Conservation (phyloP, 2,797 vertebrate genomes). For the Lemur catta region DNA sequence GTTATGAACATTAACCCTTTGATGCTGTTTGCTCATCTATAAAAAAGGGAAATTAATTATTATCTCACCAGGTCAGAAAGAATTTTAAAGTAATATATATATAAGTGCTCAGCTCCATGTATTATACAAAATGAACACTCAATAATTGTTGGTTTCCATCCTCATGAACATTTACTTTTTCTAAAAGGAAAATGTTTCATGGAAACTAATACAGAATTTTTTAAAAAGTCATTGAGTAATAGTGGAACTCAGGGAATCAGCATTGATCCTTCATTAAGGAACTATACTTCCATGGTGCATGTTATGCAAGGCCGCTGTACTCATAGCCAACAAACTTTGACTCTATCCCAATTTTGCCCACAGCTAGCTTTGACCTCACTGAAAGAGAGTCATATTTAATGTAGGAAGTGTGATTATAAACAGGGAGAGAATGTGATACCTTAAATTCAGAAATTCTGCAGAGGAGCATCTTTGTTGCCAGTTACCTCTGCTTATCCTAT, state of each 20-base stretch:
- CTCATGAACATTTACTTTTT: not conserved
- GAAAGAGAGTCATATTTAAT: not conserved
- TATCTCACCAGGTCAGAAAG: not conserved
- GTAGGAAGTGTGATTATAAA: not conserved
- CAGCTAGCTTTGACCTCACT: not conserved
- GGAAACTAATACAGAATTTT: not conserved
- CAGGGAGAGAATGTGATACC: not conserved
- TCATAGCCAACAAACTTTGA: not conserved
- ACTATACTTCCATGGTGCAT: not conserved
- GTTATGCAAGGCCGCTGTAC: not conserved
- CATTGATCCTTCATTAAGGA: not conserved
- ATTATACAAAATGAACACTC: not conserved
- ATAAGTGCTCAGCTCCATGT: not conserved
- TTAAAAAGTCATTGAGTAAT: not conserved
- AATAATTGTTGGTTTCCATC: not conserved
- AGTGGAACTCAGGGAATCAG: not conserved
- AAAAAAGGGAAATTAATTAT: not conserved
- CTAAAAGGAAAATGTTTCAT: not conserved
- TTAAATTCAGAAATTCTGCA: constrained; percentile 27
- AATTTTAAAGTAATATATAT: not conserved
- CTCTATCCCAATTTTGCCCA: not conserved
- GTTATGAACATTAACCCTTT: not conserved
- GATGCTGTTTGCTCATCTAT: not conserved
- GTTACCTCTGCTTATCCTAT: not conserved
- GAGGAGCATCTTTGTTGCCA: not conserved